These are phyloP conservation scores for Anas bernieri DNA, from an alignment of 2,797 vertebrate genomes.

Conservation along the genomic window DNA sequence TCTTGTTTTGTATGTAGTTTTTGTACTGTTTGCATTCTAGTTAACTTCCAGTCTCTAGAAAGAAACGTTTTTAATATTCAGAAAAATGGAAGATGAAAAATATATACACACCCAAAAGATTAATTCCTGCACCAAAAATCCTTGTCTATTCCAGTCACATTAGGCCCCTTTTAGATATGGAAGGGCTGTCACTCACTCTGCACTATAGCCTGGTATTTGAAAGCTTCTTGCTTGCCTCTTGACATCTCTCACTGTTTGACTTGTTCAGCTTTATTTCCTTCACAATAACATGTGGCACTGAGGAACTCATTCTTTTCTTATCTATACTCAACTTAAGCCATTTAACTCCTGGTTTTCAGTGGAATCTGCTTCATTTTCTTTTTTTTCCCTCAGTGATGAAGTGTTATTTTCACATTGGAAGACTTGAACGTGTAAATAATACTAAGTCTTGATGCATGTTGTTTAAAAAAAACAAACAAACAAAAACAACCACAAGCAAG, in stretches of 20 bases:
- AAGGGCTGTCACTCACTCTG: background rate
- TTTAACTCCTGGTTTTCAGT: constrained; percentile 20
- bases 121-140: background rate
- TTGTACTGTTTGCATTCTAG: background rate
- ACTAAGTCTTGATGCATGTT: background rate
- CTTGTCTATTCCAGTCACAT: constrained; percentile 24
- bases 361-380: constrained; percentile 17
- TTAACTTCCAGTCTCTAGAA: background rate
- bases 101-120: background rate
- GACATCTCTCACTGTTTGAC: constrained; percentile 49
- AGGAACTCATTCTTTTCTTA: constrained; percentile 22
- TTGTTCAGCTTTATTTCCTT: constrained; percentile 46
- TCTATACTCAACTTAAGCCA: background rate
- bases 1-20: background rate
- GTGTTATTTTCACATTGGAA: background rate
- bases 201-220: constrained; percentile 48
- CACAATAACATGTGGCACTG: constrained; percentile 25
- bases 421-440: constrained; percentile 7
- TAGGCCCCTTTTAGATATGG: constrained; percentile 3
- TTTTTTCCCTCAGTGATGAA: background rate
- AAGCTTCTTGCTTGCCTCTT: constrained; percentile 47
- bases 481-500: background rate
- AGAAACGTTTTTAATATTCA: background rate
- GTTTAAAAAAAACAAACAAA: background rate
- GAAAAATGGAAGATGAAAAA: background rate